These are phyloP conservation scores for Acanthochromis polyacanthus DNA, from an alignment of 2,113 vertebrate species.

Conservation along the genomic window DNA sequence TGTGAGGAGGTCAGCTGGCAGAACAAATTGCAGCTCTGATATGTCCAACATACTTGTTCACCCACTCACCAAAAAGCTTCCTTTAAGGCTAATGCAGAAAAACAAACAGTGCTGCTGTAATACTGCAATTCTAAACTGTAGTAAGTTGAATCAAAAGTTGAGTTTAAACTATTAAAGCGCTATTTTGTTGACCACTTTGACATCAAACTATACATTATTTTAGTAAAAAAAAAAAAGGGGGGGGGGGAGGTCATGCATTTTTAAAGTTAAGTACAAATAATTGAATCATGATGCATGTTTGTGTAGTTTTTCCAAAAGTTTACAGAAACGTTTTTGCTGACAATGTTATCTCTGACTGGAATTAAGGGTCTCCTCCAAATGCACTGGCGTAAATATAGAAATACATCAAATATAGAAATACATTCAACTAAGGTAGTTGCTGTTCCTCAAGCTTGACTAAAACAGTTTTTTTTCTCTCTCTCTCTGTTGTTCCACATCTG, in stretches of 20 bases:
- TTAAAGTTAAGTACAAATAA: not conserved
- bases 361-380: not conserved
- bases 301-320: not conserved
- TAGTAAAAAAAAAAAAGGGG: too few relatives aligned
- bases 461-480: not conserved
- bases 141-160: too few relatives aligned
- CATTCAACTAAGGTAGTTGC: not conserved
- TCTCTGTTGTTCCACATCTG: conserved; percentile 81
- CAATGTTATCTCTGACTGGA: too few relatives aligned
- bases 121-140: too few relatives aligned
- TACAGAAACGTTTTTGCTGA: not conserved
- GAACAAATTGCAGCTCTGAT: conserved; percentile 14
- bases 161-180: too few relatives aligned
- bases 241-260: too few relatives aligned
- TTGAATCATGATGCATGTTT: not conserved
- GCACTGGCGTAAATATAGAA: not conserved
- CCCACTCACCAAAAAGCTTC: conserved; percentile 21
- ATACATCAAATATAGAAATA: not conserved
- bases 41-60: conserved; percentile 39
- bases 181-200: too few relatives aligned
- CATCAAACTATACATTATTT: too few relatives aligned
- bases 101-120: too few relatives aligned
- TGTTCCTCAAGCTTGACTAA: conserved; percentile 16
- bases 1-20: conserved; percentile 27
- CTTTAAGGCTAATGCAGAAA: not conserved